A percentile compares a stretch with the other conserved stretches of the same genome.
phyloP scores from a whole-genome alignment of 23 tunicate species.

The Oikopleura dioica region DNA sequence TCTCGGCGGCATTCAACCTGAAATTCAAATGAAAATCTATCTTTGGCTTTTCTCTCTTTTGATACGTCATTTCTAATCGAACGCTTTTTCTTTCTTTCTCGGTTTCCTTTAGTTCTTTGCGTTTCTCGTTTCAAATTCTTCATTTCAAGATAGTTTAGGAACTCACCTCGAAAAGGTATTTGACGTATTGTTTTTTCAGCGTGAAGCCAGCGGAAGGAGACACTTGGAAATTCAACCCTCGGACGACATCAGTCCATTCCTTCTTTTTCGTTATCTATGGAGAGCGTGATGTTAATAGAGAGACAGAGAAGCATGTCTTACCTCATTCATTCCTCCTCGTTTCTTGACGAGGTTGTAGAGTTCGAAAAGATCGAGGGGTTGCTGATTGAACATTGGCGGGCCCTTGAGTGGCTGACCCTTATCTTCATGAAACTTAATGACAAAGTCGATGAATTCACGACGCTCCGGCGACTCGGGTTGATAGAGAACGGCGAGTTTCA shows the following conservation, averaged over 20 bases:
- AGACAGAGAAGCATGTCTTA: background rate
- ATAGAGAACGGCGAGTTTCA: background rate
- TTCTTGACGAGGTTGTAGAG: background rate
- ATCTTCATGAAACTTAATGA: conserved; percentile 5
- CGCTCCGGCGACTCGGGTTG: background rate
- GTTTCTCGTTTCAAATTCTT: background rate
- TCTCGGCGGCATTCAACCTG: conserved; percentile 9
- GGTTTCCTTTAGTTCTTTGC: too few species aligned
- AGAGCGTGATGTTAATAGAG: background rate
- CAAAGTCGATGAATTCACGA: background rate
- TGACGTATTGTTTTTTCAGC: conserved; percentile 5
- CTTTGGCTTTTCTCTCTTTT: background rate
- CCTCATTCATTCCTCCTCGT: conserved; percentile 5
- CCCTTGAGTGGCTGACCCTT: conserved; percentile 10
- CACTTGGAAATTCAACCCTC: background rate
- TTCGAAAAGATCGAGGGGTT: background rate
- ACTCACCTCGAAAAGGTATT: conserved; percentile 5
- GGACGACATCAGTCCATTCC: conserved; percentile 4
- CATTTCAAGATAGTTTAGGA: background rate
- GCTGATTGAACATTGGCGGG: conserved; percentile 8
- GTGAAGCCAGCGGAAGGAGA: conserved; percentile 12
- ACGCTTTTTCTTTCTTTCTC: background rate
- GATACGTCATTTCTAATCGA: background rate
- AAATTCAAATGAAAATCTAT: background rate
- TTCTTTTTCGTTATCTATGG: conserved; percentile 2